Base-by-base conservation (phyloP, 2,113 vertebrate species). In the Dipodomys ordii region DNA sequence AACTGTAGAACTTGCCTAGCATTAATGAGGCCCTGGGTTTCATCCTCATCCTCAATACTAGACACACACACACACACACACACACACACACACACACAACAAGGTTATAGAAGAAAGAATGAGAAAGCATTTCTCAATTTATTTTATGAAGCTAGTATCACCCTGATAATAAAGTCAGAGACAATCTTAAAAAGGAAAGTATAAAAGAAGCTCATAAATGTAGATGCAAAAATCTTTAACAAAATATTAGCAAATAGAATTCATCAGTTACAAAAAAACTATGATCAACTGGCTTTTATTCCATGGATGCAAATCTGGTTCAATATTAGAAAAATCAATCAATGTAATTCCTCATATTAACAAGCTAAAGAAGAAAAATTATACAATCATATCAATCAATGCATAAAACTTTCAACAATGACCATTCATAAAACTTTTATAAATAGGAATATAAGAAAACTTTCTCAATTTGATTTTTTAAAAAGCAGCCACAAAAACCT, bases 291-390 rank as follows among this genome's bases (percentile, higher is more conserved):
- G 39, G 27, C 35, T 39, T 87, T 93, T 90, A 72, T 78, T 87
- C 72, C 23, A 73, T 53, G 53, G 67, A 78, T 68, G 23, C 53
- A 77, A 86, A 46, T 20, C 23, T 77, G 82, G 71, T 67, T 35
- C 28, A 81, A 9, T 71, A 81, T 71, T 69, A 81, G 32, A 76
- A 95, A 87, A 83, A 88, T 67, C 73, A 92, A 76, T 74, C 73
- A 68, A 9, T 83, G 77, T 53, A 60, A 67, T 4, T 12, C 53
- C 87, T 27, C 19, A 71, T 57, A 86, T 90, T 77, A 71, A 81
- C 23, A 49, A 39, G 62, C 30, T 82, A 68, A 78, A 93, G 64
- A 72, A 93, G 64, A 93, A 90, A 93, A 93, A 77, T 90, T 83
- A 83, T 25, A 53, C 15, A 30, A 83, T 67, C 77, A 39, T 30